Conservation (phyloP, 2,113 vertebrate genomes). For the Suncus etruscus region DNA sequence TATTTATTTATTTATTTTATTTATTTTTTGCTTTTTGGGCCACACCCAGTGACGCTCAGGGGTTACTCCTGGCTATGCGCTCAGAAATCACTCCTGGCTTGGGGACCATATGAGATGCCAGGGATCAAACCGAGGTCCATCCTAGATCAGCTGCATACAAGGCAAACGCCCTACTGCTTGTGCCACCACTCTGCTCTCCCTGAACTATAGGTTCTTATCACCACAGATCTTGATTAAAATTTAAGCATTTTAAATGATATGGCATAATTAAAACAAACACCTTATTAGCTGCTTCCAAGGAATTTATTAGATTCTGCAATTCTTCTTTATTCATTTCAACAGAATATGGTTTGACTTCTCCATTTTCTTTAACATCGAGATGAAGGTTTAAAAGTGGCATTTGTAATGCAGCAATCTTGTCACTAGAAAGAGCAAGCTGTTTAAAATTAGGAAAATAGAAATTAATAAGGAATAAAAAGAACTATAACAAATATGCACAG, state of each 20-base stretch:
- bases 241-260: background rate
- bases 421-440: conserved; percentile 96
- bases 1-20: background rate
- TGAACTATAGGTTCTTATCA: background rate
- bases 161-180: too few species aligned
- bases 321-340: conserved; percentile 97
- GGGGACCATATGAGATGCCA: too few species aligned
- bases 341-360: conserved; percentile 87
- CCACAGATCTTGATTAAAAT: background rate
- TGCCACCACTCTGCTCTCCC: background rate
- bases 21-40: too few species aligned
- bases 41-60: too few species aligned
- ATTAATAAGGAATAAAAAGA: background rate
- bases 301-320: conserved; percentile 91
- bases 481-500: conserved; percentile 16
- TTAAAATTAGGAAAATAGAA: conserved; percentile 55
- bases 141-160: too few species aligned
- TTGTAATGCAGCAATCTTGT: conserved; percentile 95
- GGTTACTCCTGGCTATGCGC: too few species aligned
- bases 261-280: conserved; percentile 81
- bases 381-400: conserved; percentile 94
- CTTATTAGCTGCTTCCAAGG: conserved; percentile 97
- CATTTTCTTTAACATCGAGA: conserved; percentile 93
- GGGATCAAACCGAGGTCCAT: too few species aligned
- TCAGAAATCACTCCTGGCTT: too few species aligned